A percentile compares a stretch with the other conserved stretches of the same genome.
These are phyloP conservation scores for Tortricodes alternella DNA, from an alignment of 2,888 invertebrate genomes.

Conservation along the genomic window DNA sequence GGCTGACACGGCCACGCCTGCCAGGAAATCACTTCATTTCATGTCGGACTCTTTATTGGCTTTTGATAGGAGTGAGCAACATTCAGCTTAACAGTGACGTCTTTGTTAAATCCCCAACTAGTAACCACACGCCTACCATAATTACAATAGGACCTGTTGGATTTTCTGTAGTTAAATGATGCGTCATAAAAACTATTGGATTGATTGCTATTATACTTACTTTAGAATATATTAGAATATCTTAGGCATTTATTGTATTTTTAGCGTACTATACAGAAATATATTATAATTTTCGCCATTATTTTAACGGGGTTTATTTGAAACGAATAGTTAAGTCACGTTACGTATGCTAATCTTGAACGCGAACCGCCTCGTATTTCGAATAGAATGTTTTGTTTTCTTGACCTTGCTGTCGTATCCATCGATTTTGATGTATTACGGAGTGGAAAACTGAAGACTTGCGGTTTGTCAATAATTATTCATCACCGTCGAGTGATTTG, in stretches of 20 bases:
- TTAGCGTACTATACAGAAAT: too few species aligned
- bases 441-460: neutral
- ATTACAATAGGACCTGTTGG: neutral
- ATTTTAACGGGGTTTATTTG: too few species aligned
- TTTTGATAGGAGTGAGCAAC: neutral
- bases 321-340: neutral
- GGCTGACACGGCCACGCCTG: neutral
- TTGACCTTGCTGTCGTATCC: slow-evolving; percentile 1
- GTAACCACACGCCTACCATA: neutral
- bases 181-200: too few species aligned
- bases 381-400: slow-evolving; percentile 3
- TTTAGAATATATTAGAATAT: too few species aligned
- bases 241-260: too few species aligned
- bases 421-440: neutral
- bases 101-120: too few species aligned
- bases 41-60: too few species aligned
- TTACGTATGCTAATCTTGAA: neutral
- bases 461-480: neutral
- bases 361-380: neutral
- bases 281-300: too few species aligned
- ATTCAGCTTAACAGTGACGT: neutral
- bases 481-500: neutral
- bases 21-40: neutral
- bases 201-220: too few species aligned
- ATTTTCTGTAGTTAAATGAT: neutral